Base-by-base conservation (phyloP, 2,797 vertebrate species). In the Phoxinus dragarum region DNA sequence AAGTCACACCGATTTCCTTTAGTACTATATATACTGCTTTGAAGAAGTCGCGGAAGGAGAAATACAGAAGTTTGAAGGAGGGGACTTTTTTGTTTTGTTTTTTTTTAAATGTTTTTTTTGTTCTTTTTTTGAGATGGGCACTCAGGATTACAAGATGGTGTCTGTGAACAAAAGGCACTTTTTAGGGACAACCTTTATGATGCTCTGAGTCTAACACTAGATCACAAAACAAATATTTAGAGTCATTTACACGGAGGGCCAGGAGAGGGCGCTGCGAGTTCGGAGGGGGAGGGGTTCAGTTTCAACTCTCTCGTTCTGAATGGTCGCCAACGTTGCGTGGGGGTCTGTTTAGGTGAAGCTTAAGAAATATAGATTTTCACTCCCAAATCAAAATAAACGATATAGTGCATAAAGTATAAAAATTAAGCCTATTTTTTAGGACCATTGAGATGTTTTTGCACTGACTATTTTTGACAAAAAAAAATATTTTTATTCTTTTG, bases 1-100 rank as follows among this genome's bases (percentile, higher is more conserved):
- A 95, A 96, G 96, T 96, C 96, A 97, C 97, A 97, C 96, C 96
- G 95, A 96, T 96, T 93, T 96, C 95, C 95, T 94, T 95, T 95
- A 95, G 94, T 95, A 95, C 94, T 95, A 96, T 96, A 96, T 96
- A 97, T 96, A 97, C 96, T 93, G 94, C 94, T 95, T 94, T 93
- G 92, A 95, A 95, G 95, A 95, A 94, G 94, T 93, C 11, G 89
- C 93, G 92, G 93, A 94, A 94, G 89, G 81, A 90, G 89, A 90
- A 88, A 90, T 90, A 92, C 90, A 91, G 92, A 93, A 89, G 91
- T 93, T 92, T 92, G 94, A 94, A 93, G 92, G 94, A 92, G 93
- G 93, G 92, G 91, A 85, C 71, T 88, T 88, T 92, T 88, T 86
- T 71, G 14, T 74, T 74, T 42, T 88, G 84, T 84, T 89, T 92